Percentiles rank a stretch among this genome's conserved stretches.
phyloP scores from a whole-genome alignment of 2,797 vertebrate species.

The Betta splendens region DNA sequence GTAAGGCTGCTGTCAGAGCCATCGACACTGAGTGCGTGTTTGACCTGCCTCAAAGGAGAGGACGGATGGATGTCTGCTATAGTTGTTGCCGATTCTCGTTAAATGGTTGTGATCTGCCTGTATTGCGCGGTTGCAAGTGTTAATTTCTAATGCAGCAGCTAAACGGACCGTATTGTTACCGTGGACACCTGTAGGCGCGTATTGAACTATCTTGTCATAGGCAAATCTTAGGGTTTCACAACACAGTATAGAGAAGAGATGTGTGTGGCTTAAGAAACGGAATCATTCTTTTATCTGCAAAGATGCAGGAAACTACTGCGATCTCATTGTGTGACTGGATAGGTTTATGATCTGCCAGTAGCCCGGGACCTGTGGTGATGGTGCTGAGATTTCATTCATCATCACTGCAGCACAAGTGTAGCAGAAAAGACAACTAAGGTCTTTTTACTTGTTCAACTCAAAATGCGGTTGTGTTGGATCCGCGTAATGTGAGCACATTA shows the following conservation, averaged over 20 bases:
- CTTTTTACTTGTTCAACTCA: background rate
- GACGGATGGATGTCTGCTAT: slow-evolving; percentile 35
- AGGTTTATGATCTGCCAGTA: background rate
- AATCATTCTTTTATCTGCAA: slow-evolving; percentile 2
- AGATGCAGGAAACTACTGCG: background rate
- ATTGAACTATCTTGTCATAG: background rate
- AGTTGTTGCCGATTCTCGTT: background rate
- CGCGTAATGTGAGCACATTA: too few species aligned
- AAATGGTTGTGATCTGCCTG: background rate
- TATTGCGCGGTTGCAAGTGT: background rate
- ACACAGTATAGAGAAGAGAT: background rate
- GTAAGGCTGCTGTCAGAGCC: slow-evolving; percentile 30
- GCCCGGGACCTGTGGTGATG: background rate
- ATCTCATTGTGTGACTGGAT: background rate
- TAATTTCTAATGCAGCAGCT: background rate
- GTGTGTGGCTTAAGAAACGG: too few species aligned
- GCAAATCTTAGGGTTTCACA: background rate
- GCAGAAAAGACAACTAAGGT: background rate
- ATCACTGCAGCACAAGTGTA: background rate
- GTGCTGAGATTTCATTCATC: background rate
- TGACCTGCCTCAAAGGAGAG: slow-evolving; percentile 36
- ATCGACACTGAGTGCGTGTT: slow-evolving; percentile 4
- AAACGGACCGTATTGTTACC: background rate
- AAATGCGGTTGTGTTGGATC: too few species aligned
- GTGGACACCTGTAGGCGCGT: slow-evolving; percentile 32